A percentile compares a stretch with the other conserved stretches of the same genome.
Conservation (phyloP, 2,113 vertebrate genomes). For the Nibea coibor region DNA sequence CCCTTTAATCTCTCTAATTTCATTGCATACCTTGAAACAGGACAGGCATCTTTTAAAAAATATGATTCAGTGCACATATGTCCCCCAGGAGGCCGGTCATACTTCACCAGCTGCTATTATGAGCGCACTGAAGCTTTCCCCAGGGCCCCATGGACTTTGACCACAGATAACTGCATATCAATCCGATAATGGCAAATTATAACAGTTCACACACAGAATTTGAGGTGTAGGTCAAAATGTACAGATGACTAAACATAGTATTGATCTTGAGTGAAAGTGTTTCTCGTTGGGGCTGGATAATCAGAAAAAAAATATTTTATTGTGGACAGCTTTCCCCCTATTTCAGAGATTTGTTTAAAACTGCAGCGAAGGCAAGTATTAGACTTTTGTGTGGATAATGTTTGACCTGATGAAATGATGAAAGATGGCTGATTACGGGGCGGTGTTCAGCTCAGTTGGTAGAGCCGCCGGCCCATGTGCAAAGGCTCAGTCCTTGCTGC, state of each 20-base stretch:
- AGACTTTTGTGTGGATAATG: not conserved
- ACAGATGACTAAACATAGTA: not conserved
- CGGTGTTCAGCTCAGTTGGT: too few species aligned
- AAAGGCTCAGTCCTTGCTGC: too few species aligned
- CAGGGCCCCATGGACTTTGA: constrained; percentile 26
- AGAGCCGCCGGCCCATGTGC: too few species aligned
- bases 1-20: constrained; percentile 58
- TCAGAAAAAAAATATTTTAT: not conserved
- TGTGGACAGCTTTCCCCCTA: not conserved
- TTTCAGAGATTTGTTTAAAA: not conserved
- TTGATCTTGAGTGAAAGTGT: constrained; percentile 8
- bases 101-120: constrained; percentile 54
- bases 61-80: constrained; percentile 6
- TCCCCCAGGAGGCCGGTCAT: constrained; percentile 33
- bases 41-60: constrained; percentile 41
- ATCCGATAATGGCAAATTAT: constrained; percentile 12
- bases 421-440: not conserved
- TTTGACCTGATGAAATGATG: not conserved
- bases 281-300: not conserved
- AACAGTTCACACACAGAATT: constrained; percentile 2
- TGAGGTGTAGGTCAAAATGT: constrained; percentile 12
- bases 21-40: constrained; percentile 57
- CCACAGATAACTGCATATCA: not conserved
- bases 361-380: not conserved
- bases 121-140: constrained; percentile 18